Percentiles rank a stretch among this genome's conserved stretches.
Evolutionary conservation across 2,888 invertebrate species (phyloP).

Genomic region (Acrobeloides nanus): DNA sequence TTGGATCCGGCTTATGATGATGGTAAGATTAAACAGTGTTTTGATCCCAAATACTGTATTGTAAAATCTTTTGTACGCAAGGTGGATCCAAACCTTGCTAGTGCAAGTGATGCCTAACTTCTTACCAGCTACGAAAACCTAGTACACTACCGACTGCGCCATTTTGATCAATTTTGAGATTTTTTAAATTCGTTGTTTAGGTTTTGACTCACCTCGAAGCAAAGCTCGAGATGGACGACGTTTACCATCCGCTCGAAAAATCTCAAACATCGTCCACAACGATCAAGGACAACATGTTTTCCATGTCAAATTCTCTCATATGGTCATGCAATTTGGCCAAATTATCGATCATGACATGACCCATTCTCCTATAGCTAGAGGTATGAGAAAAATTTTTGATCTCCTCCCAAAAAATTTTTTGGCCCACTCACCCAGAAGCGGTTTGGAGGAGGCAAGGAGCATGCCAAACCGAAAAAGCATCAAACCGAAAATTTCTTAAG

Average conservation of each 20-base stretch:
- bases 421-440: too few relatives aligned
- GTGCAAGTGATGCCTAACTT: too few relatives aligned
- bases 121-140: too few relatives aligned
- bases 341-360: constrained; percentile 61
- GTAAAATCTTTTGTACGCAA: not conserved
- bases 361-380: constrained; percentile 38
- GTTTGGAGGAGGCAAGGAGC: too few relatives aligned
- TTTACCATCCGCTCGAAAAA: constrained; percentile 45
- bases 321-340: constrained; percentile 85
- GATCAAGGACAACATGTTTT: constrained; percentile 36
- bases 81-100: too few relatives aligned
- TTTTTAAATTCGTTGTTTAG: not conserved
- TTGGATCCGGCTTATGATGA: constrained; percentile 70
- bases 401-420: too few relatives aligned
- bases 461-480: too few relatives aligned
- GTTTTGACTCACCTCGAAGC: constrained; percentile 34
- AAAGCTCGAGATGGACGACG: constrained; percentile 24
- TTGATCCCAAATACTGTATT: not conserved
- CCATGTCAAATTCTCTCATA: constrained; percentile 52
- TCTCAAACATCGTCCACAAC: constrained; percentile 50
- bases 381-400: too few relatives aligned
- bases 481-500: too few relatives aligned
- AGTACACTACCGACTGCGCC: too few relatives aligned
- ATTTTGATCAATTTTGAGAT: not conserved
- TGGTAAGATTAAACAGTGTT: constrained; percentile 57